Base-by-base conservation (phyloP, 2,888 invertebrate genomes). In the Sicus ferrugineus region DNA sequence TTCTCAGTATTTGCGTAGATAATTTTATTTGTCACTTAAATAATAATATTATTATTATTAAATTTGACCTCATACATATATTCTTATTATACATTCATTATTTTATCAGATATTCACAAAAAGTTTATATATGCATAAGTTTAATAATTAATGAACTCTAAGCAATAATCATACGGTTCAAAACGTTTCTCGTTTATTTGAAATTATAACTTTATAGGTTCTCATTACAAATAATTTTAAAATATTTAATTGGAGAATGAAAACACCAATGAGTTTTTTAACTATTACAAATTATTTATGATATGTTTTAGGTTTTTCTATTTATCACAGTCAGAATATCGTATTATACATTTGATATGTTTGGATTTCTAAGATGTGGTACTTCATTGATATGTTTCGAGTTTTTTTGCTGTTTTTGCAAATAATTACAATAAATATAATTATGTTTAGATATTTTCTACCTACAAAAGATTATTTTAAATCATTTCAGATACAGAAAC, bases 301-400 rank as follows among this genome's bases (percentile, higher is more conserved):
- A 48, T 63, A 48, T 48, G 48, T 42, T 19, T 59, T 38, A 23
- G 30, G 5, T 61, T 63, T 48, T n/a, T 11, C 19, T 63, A 30
- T 56, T 42, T 75, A 75, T 75, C 75, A 75, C 75, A 75, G 75
- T 74, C 71, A 61, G 71, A 72, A 71, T 70, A 73, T 72, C 63
- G 68, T 70, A 16, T n/a, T 42, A 2, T 42, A 42, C 5, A 54
- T 54, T 67, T 70, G 75, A 75, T 75, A 74, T 75, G 75, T 73
- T 71, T 52, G 58, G 59, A 30, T 69, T 72, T 52, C 48, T 48
- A 21, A 9, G 14, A 54, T 23, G 23, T 54, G 16, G 54, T 26
- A 54, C 68, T 70, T 46, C 38, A 58, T 59, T 72, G 70, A 70
- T 72, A 70, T 72, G 70, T 70, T 72, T 70, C 30, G 21, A 54